Evolutionary conservation across 2,888 invertebrate genomes (phyloP), one percentile per base, ranked within the genome.

Genomic region (Tricholauxania praeusta): DNA sequence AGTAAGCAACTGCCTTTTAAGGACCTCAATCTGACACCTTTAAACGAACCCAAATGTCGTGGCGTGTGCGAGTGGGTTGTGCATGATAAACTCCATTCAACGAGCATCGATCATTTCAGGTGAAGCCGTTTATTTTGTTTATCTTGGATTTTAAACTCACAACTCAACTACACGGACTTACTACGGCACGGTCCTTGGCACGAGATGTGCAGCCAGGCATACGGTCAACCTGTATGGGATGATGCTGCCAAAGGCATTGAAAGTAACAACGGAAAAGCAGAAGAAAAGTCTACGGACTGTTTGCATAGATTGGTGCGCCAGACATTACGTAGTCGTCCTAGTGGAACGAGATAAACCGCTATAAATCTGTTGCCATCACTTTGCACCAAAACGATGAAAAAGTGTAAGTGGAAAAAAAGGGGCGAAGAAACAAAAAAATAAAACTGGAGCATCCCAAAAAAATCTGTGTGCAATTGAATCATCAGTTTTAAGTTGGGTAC

Each of bases 351-450:
- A 82, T 82, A 82, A 82, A 82, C 82, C 82, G 82, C 82, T 81
- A 83, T 82, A 82, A 82, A 82, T 82, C 82, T 83, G 83, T 80
- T 82, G 82, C 80, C 82, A 81, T 82, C 82, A 82, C 82, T 82
- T 81, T 80, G 60, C 39, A n/a, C 22, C 28, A 69, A n/a, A 69
- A n/a, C 15, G 60, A 32, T 10, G 32, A 53, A 28, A 52, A 28
- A 69, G 60, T 51, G 14, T 39, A 48, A 62, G 81, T 82, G 81
- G 79, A 81, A 79, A 81, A 81, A 79, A 80, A 82, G 79, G 80
- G 81, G 79, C 82, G 80, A 79, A 80, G 80, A 78, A 82, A 78
- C 78, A 78, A 75, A 75, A 73, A 73, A 68, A 65, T 19, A 49
- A 64, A 64, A 19, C 12, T 7, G 28, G 15, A 10, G 15, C 22